Base-by-base conservation (phyloP, 2,113 vertebrate species). In the Willisornis vidua region DNA sequence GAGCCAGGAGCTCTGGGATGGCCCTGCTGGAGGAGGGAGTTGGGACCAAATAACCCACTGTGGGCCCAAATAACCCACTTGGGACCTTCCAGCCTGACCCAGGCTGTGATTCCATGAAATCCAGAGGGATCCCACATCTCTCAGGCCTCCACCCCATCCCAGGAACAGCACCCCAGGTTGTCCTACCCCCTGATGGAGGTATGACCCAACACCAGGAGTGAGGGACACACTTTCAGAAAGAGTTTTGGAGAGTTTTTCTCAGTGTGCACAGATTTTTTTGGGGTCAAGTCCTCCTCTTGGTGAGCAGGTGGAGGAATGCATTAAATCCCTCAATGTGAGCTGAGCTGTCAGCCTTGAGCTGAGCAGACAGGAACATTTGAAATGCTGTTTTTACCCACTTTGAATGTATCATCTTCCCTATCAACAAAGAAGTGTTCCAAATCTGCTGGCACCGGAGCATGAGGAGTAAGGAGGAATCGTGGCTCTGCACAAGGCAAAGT, bases 241-340 rank as follows among this genome's bases (percentile, higher is more conserved):
- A 57, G 37, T 74, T 46, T 89, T 51, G 20, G 71, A 46, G 85
- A 75, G 33, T 14, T 29, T 63, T 73, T 35, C 59, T 33, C n/a
- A 9, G 7, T 4, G 2, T 37, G 49, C 80, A 84, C 72, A 79
- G 89, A 82, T 92, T 75, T 92, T 92, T 78, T 76, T 33, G 58
- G 78, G 68, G 74, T 90, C 90, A 72, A 72, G 54, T 54, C 9
- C 41, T 54, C 68, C 63, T 68, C 52, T 87, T 45, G 48, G 48
- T 85, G 62, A 85, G 92, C 89, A 92, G 92, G 92, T 89, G 78
- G 68, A 80, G 59, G 92, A 87, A 92, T 49, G 70, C 29, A 72
- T 90, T 90, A 63, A 81, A 68, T 87, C 74, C 76, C 5, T 80
- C 68, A 39, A 35, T 73, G 70, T 19, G 46, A 90, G 77, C 58